Evolutionary conservation across 2,797 vertebrate genomes (phyloP).

Genomic region (Meriones psammophilus): DNA sequence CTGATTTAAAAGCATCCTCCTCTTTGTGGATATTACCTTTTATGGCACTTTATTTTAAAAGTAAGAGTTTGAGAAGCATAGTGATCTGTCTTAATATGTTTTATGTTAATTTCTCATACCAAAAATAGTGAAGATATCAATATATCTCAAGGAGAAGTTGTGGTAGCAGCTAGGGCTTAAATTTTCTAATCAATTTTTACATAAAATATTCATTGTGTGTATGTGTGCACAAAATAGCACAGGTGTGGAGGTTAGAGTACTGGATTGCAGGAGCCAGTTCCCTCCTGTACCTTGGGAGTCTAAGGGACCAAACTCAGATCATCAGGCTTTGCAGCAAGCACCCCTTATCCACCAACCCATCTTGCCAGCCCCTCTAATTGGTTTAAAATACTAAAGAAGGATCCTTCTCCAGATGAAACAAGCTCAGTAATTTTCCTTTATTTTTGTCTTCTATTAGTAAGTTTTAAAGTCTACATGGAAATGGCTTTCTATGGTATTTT

Average conservation of each 20-base stretch:
- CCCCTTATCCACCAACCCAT: neutral
- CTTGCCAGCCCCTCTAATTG: neutral
- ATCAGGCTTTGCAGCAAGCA: neutral
- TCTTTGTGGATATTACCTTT: conserved; percentile 23
- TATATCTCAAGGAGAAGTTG: neutral
- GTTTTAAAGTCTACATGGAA: neutral
- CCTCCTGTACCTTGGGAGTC: neutral
- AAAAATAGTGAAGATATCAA: conserved; percentile 35
- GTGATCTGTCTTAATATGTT: conserved; percentile 7
- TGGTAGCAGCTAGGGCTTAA: neutral
- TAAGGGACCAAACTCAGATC: neutral
- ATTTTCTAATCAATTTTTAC: conserved; percentile 12
- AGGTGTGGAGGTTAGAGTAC: neutral
- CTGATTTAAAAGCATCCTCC: conserved; percentile 6
- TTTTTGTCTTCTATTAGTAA: conserved; percentile 43
- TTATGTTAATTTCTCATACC: conserved; percentile 47
- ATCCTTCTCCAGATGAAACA: conserved; percentile 10
- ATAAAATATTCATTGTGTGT: neutral
- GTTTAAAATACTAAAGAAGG: neutral
- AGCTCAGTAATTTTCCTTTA: neutral
- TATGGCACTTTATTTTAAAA: conserved; percentile 57
- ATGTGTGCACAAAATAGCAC: neutral
- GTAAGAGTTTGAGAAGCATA: conserved; percentile 33
- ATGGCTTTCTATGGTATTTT: neutral
- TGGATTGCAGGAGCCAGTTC: neutral